Evolutionary conservation across 2,888 invertebrate genomes (phyloP).

Genomic region (Rhimphoctona megacephalus): DNA sequence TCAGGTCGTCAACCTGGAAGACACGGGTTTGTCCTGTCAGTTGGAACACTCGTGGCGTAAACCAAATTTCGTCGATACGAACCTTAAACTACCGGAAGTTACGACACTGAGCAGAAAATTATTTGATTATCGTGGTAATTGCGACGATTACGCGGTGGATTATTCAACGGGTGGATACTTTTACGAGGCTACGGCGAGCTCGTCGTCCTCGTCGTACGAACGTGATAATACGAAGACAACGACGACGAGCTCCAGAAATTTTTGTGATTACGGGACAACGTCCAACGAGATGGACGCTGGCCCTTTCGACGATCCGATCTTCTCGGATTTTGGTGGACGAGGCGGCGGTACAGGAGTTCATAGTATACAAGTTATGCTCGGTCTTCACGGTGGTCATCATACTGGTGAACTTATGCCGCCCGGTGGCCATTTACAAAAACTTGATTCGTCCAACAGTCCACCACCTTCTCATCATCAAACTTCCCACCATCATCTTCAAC

Average conservation of each 20-base stretch:
- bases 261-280: slow-evolving; percentile 59
- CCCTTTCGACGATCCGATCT: slow-evolving; percentile 92
- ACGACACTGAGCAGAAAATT: slow-evolving; percentile 57
- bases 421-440: slow-evolving; percentile 82
- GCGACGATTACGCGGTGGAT: slow-evolving; percentile 63
- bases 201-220: slow-evolving; percentile 56
- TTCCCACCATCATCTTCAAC: slow-evolving; percentile 76
- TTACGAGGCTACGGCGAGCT: slow-evolving; percentile 54
- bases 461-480: slow-evolving; percentile 83
- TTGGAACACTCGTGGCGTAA: slow-evolving; percentile 64
- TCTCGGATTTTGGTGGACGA: slow-evolving; percentile 90
- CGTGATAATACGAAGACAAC: slow-evolving; percentile 32
- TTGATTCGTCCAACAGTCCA: slow-evolving; percentile 85
- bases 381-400: slow-evolving; percentile 86
- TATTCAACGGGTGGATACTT: slow-evolving; percentile 56
- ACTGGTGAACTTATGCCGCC: slow-evolving; percentile 81
- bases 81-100: slow-evolving; percentile 51
- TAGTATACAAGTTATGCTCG: slow-evolving; percentile 90
- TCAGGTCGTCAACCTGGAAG: slow-evolving; percentile 67
- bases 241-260: slow-evolving; percentile 37
- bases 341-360: slow-evolving; percentile 86
- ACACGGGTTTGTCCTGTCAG: slow-evolving; percentile 59
- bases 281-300: slow-evolving; percentile 88
- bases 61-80: slow-evolving; percentile 35
- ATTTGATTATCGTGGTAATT: slow-evolving; percentile 59